Evolutionary conservation across 2,113 vertebrate species (phyloP), one percentile per base, ranked within the genome.

Genomic region (Diglossa brunneiventris): DNA sequence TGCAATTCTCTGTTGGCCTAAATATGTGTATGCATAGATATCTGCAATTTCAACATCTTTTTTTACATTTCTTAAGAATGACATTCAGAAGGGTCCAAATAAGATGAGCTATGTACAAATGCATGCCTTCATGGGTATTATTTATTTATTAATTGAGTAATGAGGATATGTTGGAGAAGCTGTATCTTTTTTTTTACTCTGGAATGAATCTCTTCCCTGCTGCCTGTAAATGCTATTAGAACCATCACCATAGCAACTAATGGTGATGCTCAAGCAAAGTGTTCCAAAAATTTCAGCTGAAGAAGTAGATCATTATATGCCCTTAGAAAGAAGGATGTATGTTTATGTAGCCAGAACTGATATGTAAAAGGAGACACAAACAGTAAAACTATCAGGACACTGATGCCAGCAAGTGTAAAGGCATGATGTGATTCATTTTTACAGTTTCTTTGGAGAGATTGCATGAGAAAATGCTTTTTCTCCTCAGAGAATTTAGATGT

Each of bases 171-270:
- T 79, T 92, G 63, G 50, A 80, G 33, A 72, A 85, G 18, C 37
- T 47, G 8, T 41, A 31, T 72, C 8, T 63, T 58, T 68, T 87
- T 87, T 66, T 83, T 64, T 33, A 8, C 30, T 85, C 31, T 79
- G 59, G 30, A 90, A 13, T 79, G 50, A 83, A 70, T 92, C 70
- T 66, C 14, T 89, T 95, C 81, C 62, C 55, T 87, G 59, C 47
- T 91, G 77, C 70, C 78, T 85, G 16, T 80, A 92, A 83, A 53
- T 63, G 82, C 66, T 86, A 41, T 88, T 95, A 83, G 63, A 91
- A 74, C 13, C 6, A 83, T 95, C 78, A 77, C 91, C 90, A 95
- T 93, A 86, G 95, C 78, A 95, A 96, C 96, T 94, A 95, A 97
- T 91, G 59, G 89, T 39, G 50, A 50, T 90, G 50, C 42, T 92